Evolutionary conservation across 2,113 vertebrate species (phyloP).

Genomic region (Urocitellus parryii): DNA sequence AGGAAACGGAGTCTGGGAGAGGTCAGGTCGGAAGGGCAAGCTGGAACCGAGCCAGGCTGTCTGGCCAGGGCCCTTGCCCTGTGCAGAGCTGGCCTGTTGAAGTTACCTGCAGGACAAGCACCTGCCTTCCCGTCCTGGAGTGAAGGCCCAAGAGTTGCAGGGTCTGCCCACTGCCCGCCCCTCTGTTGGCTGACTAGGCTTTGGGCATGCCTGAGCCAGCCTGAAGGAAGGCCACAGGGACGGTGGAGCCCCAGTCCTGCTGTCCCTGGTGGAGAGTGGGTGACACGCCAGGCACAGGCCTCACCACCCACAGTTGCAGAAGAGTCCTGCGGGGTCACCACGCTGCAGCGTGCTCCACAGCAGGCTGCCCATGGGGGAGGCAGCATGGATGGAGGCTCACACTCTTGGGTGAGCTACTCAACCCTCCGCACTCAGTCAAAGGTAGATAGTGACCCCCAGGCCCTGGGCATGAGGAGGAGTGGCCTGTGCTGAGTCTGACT

Average conservation of each 20-base stretch:
- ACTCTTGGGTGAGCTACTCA: background rate
- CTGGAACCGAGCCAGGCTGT: no score
- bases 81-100: background rate
- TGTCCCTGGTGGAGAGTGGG: background rate
- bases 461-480: no score
- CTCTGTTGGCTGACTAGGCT: background rate
- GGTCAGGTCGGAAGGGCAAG: no score
- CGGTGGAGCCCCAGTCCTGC: background rate
- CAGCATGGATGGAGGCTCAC: background rate
- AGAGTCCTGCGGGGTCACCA: no score
- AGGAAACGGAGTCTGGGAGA: no score
- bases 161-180: background rate
- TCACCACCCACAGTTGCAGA: background rate
- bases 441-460: no score
- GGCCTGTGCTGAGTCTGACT: no score
- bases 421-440: background rate
- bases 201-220: no score
- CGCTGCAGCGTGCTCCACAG: background rate
- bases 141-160: background rate
- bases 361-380: fast-evolving
- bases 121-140: background rate
- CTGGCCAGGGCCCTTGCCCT: background rate
- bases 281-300: background rate
- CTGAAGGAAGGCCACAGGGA: background rate
- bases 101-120: background rate